A percentile compares a stretch with the other conserved stretches of the same genome.
Conservation (phyloP, 2,888 invertebrate genomes). For the Papilio demoleus region DNA sequence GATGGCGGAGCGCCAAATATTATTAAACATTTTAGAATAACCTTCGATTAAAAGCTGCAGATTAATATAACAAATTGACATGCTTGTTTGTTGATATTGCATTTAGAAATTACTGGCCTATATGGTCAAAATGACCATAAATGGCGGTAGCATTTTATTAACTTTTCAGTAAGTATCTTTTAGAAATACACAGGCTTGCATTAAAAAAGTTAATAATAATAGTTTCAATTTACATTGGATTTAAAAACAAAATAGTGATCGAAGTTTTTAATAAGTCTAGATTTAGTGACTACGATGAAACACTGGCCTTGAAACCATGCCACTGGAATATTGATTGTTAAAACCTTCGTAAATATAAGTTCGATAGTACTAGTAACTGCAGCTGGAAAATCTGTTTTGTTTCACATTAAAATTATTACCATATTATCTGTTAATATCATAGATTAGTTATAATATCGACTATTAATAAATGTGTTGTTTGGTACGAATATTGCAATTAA, state of each 20-base stretch:
- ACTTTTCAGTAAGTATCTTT: too few relatives aligned
- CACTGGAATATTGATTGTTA: neutral
- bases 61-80: neutral
- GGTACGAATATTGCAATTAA: too few relatives aligned
- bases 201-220: too few relatives aligned
- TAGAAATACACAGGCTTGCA: too few relatives aligned
- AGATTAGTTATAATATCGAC: too few relatives aligned
- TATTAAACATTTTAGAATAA: neutral
- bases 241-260: too few relatives aligned
- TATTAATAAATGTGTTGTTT: too few relatives aligned
- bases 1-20: neutral
- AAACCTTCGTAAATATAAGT: conserved; percentile 4
- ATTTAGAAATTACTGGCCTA: too few relatives aligned
- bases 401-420: neutral
- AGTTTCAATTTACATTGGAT: too few relatives aligned
- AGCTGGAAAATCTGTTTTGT: conserved; percentile 7
- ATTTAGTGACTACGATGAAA: neutral
- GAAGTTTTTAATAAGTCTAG: neutral
- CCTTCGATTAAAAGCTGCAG: conserved; percentile 1
- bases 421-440: neutral
- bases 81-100: too few relatives aligned
- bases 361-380: neutral
- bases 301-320: conserved; percentile 1
- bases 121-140: neutral
- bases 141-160: too few relatives aligned